These are phyloP conservation scores for Acleris laterana DNA, from an alignment of 2,888 invertebrate genomes.

Conservation along the genomic window DNA sequence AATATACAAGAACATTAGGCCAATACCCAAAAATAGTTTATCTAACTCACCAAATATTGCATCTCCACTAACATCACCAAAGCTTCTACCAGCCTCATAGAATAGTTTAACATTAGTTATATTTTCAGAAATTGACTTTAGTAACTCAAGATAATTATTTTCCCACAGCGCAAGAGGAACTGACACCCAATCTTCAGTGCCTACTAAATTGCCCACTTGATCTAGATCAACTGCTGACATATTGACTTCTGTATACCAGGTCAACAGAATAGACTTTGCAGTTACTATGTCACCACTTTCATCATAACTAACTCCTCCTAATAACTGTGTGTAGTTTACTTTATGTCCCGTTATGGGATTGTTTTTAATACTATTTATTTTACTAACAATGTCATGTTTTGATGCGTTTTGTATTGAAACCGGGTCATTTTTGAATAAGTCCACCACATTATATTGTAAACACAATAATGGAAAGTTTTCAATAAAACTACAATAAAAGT, in stretches of 20 bases:
- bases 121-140: constrained; percentile 63
- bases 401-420: constrained; percentile 80
- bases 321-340: constrained; percentile 84
- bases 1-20: constrained; percentile 90
- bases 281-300: constrained; percentile 84
- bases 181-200: constrained; percentile 90
- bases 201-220: constrained; percentile 88
- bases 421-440: constrained; percentile 87
- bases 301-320: constrained; percentile 86
- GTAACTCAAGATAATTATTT: constrained; percentile 76
- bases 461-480: constrained; percentile 86
- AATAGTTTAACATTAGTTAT: constrained; percentile 71
- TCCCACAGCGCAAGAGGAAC: constrained; percentile 86
- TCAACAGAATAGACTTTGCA: constrained; percentile 86
- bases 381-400: constrained; percentile 85
- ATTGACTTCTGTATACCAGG: constrained; percentile 87
- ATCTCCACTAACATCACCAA: constrained; percentile 89
- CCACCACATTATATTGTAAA: constrained; percentile 86
- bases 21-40: constrained; percentile 87
- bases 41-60: constrained; percentile 90
- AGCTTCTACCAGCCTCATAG: constrained; percentile 87
- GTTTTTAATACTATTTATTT: constrained; percentile 83
- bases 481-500: constrained; percentile 86
- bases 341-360: constrained; percentile 88
- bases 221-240: constrained; percentile 87